phyloP scores from a whole-genome alignment of 2,113 vertebrate species.

The Leptocoma aspasia region DNA sequence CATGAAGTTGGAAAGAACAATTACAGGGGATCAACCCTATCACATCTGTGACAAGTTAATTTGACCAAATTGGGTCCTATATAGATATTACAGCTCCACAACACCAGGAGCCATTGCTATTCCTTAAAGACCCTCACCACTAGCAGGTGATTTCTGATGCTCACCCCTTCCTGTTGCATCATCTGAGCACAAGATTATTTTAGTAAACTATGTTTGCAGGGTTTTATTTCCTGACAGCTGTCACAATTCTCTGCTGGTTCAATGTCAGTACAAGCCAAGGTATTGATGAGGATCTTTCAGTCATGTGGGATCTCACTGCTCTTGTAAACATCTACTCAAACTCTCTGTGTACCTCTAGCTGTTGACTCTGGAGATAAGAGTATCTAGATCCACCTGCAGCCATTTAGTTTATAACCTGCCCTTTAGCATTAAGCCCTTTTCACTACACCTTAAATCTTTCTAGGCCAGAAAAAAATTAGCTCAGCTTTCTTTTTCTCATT shows the following conservation, averaged over 20 bases:
- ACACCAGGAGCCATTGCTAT: not conserved
- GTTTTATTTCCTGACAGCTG: not conserved
- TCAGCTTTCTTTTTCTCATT: not conserved
- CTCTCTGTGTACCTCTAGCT: not conserved
- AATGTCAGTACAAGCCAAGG: not conserved
- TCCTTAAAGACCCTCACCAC: not conserved
- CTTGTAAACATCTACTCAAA: not conserved
- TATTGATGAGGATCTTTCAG: not conserved
- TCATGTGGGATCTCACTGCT: not conserved
- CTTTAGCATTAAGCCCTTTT: not conserved
- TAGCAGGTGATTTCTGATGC: not conserved
- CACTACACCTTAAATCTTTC: not conserved
- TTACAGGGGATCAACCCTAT: not conserved
- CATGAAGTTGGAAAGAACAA: not conserved
- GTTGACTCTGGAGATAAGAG: conserved; percentile 47
- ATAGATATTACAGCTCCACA: not conserved
- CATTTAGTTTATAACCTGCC: not conserved
- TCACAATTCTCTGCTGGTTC: not conserved
- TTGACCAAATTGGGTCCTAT: not conserved
- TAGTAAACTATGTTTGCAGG: not conserved
- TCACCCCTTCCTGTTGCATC: not conserved
- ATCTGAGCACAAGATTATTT: not conserved
- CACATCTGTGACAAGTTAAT: not conserved
- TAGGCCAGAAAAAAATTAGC: not conserved
- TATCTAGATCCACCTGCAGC: not conserved